These are phyloP conservation scores for Eupithecia abbreviata DNA, from an alignment of 2,888 invertebrate genomes.

Conservation along the genomic window DNA sequence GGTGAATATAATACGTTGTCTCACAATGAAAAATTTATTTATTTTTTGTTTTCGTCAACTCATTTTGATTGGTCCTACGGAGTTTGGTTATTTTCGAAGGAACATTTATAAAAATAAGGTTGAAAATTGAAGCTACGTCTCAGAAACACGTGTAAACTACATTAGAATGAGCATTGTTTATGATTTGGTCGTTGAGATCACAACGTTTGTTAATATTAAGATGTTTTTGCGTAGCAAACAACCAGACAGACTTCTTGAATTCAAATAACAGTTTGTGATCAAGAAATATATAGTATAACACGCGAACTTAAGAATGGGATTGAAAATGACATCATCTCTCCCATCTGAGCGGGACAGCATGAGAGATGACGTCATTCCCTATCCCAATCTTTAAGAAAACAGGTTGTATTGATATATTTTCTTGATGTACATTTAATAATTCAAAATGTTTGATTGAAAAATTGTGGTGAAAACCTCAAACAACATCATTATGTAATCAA, in stretches of 20 bases:
- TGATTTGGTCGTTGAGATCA: slow-evolving; percentile 49
- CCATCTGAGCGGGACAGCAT: not conserved
- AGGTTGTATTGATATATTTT: too few relatives aligned
- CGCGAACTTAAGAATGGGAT: not conserved
- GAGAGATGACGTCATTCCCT: not conserved
- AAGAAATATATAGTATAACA: not conserved
- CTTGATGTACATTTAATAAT: too few relatives aligned
- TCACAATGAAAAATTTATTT: too few relatives aligned
- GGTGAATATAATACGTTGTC: not conserved
- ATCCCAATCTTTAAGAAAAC: too few relatives aligned
- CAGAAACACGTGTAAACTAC: slow-evolving; percentile 37
- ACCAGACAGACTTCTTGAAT: not conserved
- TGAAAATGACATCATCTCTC: too few relatives aligned
- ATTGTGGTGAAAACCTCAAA: too few relatives aligned
- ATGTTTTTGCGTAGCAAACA: slow-evolving; percentile 31
- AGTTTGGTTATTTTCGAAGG: not conserved
- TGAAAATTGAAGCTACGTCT: slow-evolving; percentile 11
- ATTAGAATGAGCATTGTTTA: slow-evolving; percentile 36
- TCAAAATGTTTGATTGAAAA: too few relatives aligned
- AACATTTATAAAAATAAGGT: not conserved
- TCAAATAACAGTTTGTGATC: not conserved
- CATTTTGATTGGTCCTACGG: not conserved
- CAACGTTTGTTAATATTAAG: slow-evolving; percentile 33
- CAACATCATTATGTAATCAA: not conserved
- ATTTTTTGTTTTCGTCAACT: not conserved